Evolutionary conservation across 2,113 vertebrate genomes (phyloP), one percentile per base, ranked within the genome.

Genomic region (Pomatostomus ruficeps): DNA sequence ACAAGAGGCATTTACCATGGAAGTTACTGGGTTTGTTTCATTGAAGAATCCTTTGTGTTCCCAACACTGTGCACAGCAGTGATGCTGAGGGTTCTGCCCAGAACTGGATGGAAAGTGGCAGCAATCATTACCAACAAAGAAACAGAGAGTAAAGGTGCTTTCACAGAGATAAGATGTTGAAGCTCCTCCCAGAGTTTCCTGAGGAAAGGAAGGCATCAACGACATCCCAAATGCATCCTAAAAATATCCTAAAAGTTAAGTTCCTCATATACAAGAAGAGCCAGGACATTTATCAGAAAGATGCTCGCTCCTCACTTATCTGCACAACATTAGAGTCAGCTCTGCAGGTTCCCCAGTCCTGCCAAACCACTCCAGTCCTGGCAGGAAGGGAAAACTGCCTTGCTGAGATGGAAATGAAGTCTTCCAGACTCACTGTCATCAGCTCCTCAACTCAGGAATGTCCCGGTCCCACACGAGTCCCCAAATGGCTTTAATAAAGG

Each of bases 401-500:
- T 73, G 84, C 81, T 83, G 85, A 67, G 91, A 88, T 73, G 46
- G 85, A 85, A 94, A 62, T 54, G 20, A 89, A 89, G 85, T 7
- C 71, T 95, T 96, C 89, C 91, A 92, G 85, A 62, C 35, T n/a
- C 28, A 16, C 51, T 96, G 95, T 94, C 91, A 95, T 85, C 63
- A 6, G 63, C 63, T 95, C 67, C 84, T 55, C 75, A 62, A 9
- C 62, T 94, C 72, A 88, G 75, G 74, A 94, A 96, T 59, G 85
- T 83, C 71, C 66, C 23, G 59, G 61, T 63, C 73, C 20, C 72
- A 85, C 90, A 93, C 1, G 0, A 78, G 48, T 62, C 63, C 83
- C 76, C 94, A 87, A 25, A 75, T n/a, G 87, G 87, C 78, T 95
- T 91, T 93, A 95, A 97, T 93, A 85, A 97, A 72, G 19, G 76